Evolutionary conservation across 1,140 invertebrate genomes (phyloP), one percentile per base, ranked within the genome.

Genomic region (Dendroctonus ponderosae): DNA sequence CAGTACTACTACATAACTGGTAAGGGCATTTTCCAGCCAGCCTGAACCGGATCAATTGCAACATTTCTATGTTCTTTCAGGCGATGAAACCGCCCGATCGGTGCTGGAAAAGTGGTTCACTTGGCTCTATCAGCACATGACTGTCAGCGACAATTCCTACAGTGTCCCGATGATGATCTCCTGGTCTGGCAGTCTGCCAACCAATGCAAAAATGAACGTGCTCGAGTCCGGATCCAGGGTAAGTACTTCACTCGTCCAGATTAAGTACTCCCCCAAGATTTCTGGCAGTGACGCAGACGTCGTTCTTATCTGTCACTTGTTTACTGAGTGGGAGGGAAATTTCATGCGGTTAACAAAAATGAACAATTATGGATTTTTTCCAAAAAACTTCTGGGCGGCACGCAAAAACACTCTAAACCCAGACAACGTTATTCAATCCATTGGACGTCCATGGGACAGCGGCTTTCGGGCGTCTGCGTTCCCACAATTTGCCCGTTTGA

Each of bases 1-100:
- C 67, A 69, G 44, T 64, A 69, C 44, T 69, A 69, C 41, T 69
- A 69, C 39, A 26, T 69, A 26, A 65, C 62, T 14, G 62, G 62
- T 54, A 12, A 5, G 39, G 42, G 11, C 8, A 54, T 39, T 38
- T 54, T 54, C 9, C 6, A 38, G 11, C 9, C 6, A 38, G 11
- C 2, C 26, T 2, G 11, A 26, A 56, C 6, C 11, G n/a, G 14
- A 8, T 14, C 0, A 11, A n/a, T 37, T 58, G 41, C 14, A 41
- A 0, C 0, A 14, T 44, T 37, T 12, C 15, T 43, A 5, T 5
- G 14, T 2, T n/a, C 2, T 12, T 39, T 40, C 26, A 46, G 66
- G 67, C n/a, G 67, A 68, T 15, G 44, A 9, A 7, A 68, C 37
- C 7, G 46, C 60, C 5, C 49, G 58, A 15, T 7, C 53, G 3